Evolutionary conservation across 2,888 invertebrate species (phyloP), one percentile per base, ranked within the genome.

Genomic region (Aphodius sticticus): DNA sequence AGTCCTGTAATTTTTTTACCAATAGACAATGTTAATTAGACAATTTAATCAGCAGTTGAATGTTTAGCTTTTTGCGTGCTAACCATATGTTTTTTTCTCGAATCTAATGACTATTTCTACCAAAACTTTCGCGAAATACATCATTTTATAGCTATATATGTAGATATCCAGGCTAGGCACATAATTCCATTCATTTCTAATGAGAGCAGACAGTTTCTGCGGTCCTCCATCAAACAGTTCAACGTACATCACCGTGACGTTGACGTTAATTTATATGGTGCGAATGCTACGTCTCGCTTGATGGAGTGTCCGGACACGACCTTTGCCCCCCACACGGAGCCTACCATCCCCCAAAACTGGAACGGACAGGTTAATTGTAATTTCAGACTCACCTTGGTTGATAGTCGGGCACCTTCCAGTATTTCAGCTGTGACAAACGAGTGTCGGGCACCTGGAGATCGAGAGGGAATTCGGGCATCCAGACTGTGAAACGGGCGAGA

Each of bases 391-490:
- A 89, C 88, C 87, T 89, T 35, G 89, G 87, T 85, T 92, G 92
- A 84, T 95, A 95, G 87, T 96, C 96, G 5, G 96, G 95, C 72
- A 97, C 96, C 88, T 95, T 95, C 98, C 98, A 99, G 71, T 96
- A 96, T 90, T 97, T 96, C 84, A 99, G 95, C 90, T 97, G 97
- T 79, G 97, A 97, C 79, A 99, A 92, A 83, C 96, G 93, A 84
- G 95, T 94, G 90, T 99, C 98, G 15, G 95, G 94, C 5, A 98
- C 95, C 84, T 95, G 95, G 38, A 99, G 94, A 87, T 97, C 97
- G 79, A 99, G 91, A 0, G 97, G 97, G 86, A 97, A 95, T 88
- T 98, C 97, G 0, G 99, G 98, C 94, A 97, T 97, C 98, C 99
- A 99, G 1, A 99, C 98, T 16, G 96, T 96, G 88, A 98, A 97